A percentile compares a stretch with the other conserved stretches of the same genome.
phyloP scores from a whole-genome alignment of 2,797 vertebrate species.

The Halcyon leucocephala region DNA sequence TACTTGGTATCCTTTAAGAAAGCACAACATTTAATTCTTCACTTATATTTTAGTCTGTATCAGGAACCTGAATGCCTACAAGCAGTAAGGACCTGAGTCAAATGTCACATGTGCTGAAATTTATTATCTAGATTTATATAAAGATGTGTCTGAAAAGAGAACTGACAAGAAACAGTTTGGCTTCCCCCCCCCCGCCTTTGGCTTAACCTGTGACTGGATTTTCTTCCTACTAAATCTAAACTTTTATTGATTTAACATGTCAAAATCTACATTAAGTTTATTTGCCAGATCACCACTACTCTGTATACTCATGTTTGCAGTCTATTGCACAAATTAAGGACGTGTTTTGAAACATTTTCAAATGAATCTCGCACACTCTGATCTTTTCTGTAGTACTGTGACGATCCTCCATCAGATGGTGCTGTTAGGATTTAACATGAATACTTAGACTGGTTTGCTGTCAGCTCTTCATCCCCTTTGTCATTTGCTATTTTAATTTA shows the following conservation, averaged over 20 bases:
- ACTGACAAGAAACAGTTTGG: background rate
- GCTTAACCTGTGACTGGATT: background rate
- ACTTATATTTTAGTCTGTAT: background rate
- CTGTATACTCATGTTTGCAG: background rate
- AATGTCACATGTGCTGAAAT: background rate
- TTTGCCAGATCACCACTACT: background rate
- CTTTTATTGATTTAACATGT: background rate
- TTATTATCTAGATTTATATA: background rate
- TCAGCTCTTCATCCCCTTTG: background rate
- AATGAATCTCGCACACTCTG: background rate
- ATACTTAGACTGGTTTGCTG: background rate
- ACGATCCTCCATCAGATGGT: slow-evolving; percentile 61
- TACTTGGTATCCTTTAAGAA: background rate
- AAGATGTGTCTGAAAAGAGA: background rate
- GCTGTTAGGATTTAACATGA: slow-evolving; percentile 55
- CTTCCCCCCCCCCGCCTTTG: background rate
- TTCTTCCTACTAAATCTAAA: background rate
- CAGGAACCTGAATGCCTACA: background rate
- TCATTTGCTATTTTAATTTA: slow-evolving; percentile 1
- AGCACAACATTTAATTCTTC: background rate
- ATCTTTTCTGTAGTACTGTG: background rate
- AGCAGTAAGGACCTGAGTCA: background rate
- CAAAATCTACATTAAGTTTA: background rate
- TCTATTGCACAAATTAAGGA: background rate
- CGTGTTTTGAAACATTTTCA: background rate